Percentiles rank a stretch among this genome's conserved stretches.
These are phyloP conservation scores for Myrmecobius fasciatus DNA, from an alignment of 2,113 vertebrate genomes.

Conservation along the genomic window DNA sequence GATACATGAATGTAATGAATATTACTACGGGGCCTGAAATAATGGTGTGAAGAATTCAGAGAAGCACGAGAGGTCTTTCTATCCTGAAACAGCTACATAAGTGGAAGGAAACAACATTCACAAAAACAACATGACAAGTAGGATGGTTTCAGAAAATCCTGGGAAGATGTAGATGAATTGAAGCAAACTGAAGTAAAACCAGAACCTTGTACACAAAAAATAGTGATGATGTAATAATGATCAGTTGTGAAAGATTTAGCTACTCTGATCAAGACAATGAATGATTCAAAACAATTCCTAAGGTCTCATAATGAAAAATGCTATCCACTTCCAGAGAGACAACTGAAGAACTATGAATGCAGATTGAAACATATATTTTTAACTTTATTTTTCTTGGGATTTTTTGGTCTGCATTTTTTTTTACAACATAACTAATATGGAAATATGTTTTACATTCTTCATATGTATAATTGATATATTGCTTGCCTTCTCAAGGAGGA, in stretches of 20 bases:
- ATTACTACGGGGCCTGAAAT: not conserved
- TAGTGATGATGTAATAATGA: not conserved
- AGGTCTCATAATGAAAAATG: not conserved
- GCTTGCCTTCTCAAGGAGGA: not conserved
- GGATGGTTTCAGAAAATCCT: not conserved
- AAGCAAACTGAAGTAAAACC: not conserved
- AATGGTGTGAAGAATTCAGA: not conserved
- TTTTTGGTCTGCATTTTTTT: not conserved
- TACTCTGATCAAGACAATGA: not conserved
- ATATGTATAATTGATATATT: not conserved
- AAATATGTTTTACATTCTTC: not conserved
- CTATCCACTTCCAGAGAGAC: not conserved
- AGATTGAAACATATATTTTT: not conserved
- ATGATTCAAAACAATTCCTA: not conserved
- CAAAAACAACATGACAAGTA: not conserved
- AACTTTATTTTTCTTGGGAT: not conserved
- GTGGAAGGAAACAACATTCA: not conserved
- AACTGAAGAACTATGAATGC: not conserved
- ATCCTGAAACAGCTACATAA: not conserved
- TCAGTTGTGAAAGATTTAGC: not conserved
- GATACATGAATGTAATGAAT: not conserved
- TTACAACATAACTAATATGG: not conserved
- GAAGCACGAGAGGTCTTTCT: not conserved
- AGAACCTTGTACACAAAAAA: not conserved
- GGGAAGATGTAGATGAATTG: not conserved